These are phyloP conservation scores for Barypeithes pellucidus DNA, from an alignment of 2,888 invertebrate genomes.

Conservation along the genomic window DNA sequence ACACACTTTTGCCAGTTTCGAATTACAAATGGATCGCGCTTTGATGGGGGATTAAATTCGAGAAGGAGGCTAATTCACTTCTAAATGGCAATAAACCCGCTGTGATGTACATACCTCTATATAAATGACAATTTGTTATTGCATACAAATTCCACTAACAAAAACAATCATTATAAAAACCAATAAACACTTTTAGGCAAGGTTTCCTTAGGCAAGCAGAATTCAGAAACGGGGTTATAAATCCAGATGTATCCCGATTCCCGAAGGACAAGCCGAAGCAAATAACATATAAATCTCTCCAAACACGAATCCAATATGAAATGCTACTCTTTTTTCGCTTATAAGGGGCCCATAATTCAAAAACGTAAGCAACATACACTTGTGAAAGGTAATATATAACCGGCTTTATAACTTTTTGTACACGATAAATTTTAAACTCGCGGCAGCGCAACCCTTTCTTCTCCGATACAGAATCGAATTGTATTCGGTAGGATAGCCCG, in stretches of 20 bases:
- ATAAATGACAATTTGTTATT: too few relatives aligned
- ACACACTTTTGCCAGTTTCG: conserved; percentile 63
- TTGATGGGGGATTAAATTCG: conserved; percentile 33
- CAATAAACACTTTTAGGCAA: background rate
- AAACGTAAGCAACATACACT: conserved; percentile 64
- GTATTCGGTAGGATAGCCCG: conserved; percentile 54
- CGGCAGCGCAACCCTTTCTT: conserved; percentile 55
- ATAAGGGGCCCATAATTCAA: conserved; percentile 61
- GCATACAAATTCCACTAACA: too few relatives aligned
- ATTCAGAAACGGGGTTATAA: background rate
- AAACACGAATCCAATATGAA: conserved; percentile 44
- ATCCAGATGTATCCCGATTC: background rate
- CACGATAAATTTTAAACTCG: conserved; percentile 64
- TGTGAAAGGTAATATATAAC: conserved; percentile 63
- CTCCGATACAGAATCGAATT: conserved; percentile 60
- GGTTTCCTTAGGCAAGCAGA: background rate
- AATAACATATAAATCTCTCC: conserved; percentile 49
- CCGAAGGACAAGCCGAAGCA: conserved; percentile 43
- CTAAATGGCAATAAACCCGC: background rate
- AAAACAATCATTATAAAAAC: too few relatives aligned
- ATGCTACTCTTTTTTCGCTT: conserved; percentile 56
- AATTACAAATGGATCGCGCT: conserved; percentile 64
- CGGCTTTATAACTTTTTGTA: conserved; percentile 57
- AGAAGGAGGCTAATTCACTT: background rate
- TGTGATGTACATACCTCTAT: too few relatives aligned